Evolutionary conservation across 1,140 invertebrate species (phyloP), one percentile per base, ranked within the genome.

Genomic region (Geopemphigus sp.): DNA sequence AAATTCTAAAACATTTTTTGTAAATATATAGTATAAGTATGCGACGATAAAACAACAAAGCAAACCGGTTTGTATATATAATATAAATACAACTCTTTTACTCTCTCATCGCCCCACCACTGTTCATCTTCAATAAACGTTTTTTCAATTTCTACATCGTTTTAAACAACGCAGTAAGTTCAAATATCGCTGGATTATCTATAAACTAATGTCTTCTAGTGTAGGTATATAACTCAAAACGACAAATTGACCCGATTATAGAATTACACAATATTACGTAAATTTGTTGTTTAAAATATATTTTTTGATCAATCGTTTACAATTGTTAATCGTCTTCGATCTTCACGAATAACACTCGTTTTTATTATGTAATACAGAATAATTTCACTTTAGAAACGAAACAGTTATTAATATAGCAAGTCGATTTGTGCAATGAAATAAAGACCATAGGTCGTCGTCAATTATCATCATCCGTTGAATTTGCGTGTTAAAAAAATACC

Each of bases 401-500:
- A 59, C 26, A 12, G 22, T 59, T 68, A 68, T 68, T 22, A 14
- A 19, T 14, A 47, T 5, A 4, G 50, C 15, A 17, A 47, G 39
- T 22, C 19, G 22, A 68, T 26, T 68, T 39, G 29, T 22, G 56
- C 15, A 76, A 45, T 24, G 54, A 57, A 59, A 57, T 57, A 22
- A 5, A 59, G 56, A 76, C 54, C 32, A 76, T 61, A 76, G 73
- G 32, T 76, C 73, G 56, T 56, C 11, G 24, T 12, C n/a, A n/a
- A n/a, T n/a, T n/a, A n/a, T n/a, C n/a, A n/a, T 39, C 32, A 39
- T 39, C 32, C 32, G 32, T 39, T 54, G 73, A 45, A 39, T 24
- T 15, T 76, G 15, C 73, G 73, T 19, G 22, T 61, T 76, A 59
- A 76, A 76, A 76, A 76, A 74, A 24, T 56, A 32, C 50, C 24